These are phyloP conservation scores for Chelonoidis abingdonii DNA, from an alignment of 2,113 vertebrate genomes.

Conservation along the genomic window DNA sequence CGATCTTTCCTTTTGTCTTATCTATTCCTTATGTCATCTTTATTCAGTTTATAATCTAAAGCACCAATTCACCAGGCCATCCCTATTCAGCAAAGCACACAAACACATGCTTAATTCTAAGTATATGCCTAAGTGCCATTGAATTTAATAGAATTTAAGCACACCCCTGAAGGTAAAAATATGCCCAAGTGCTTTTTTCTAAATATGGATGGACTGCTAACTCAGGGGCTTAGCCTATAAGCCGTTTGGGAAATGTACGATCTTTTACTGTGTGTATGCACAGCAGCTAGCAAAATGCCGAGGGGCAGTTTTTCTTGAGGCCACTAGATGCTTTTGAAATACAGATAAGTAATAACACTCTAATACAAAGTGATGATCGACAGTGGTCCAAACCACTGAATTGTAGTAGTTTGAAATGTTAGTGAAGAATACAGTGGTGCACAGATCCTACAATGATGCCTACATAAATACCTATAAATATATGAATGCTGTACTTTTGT, in stretches of 20 bases:
- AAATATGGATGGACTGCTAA: neutral
- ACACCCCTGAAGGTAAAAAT: neutral
- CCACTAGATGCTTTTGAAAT: neutral
- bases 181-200: neutral
- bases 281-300: neutral
- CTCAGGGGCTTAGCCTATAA: neutral
- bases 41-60: too few species aligned
- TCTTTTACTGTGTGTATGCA: neutral
- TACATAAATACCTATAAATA: neutral
- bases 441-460: neutral
- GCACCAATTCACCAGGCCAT: neutral
- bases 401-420: neutral
- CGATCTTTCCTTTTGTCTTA: neutral
- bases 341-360: neutral
- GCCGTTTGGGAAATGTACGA: neutral
- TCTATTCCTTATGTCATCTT: neutral
- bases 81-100: neutral
- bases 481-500: neutral
- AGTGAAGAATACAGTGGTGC: neutral
- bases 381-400: neutral
- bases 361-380: neutral
- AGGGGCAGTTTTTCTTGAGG: neutral
- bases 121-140: neutral
- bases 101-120: neutral
- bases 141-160: neutral